Base-by-base conservation (phyloP, 2,797 vertebrate genomes). In the Melanotaenia trifasciata region DNA sequence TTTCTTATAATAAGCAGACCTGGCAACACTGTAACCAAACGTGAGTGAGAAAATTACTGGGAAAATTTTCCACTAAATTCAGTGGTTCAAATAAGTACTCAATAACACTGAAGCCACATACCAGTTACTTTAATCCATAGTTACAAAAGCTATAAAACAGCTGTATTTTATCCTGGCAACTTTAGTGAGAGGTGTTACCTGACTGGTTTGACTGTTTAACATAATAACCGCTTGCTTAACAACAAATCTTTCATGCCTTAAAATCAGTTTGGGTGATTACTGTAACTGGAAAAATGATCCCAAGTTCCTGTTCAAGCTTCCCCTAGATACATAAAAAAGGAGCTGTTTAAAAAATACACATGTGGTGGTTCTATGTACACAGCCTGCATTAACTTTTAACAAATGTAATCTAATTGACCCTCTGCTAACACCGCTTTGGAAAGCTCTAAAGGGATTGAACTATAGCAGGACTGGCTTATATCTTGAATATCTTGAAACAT, bases 381-480 rank as follows among this genome's bases (percentile, higher is more conserved):
- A 16, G 28, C 11, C 35, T 47, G 43, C n/a, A 33, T 63, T 63
- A 40, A 50, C 33, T 33, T 70, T 51, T 35, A 40, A 12, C 14
- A 51, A 33, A 7, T 62, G n/a, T 38, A 40, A 69, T 58, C 47
- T 65, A 32, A 63, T 47, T 64, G 59, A 65, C 80, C 53, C 43
- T 51, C 14, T 26, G 33, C 11, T 64, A 30, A 26, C n/a, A 40
- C 22, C 51, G 7, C 22, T 43, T 14, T 26, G 43, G 12, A 67
- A 64, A 75, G 47, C 9, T n/a, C 20, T 26, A 13, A 8, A 58
- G 33, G 30, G 36, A 69, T 57, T 30, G 24, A 1, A 67, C 45
- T 35, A 8, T 16, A n/a, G 20, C 20, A 50, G 16, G 14, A 54
- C 40, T 38, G 59, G 57, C 45, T 47, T 20, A 30, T 30, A 30